These are phyloP conservation scores for Venustoraphidia nigricollis DNA, from an alignment of 2,888 invertebrate genomes.

Conservation along the genomic window DNA sequence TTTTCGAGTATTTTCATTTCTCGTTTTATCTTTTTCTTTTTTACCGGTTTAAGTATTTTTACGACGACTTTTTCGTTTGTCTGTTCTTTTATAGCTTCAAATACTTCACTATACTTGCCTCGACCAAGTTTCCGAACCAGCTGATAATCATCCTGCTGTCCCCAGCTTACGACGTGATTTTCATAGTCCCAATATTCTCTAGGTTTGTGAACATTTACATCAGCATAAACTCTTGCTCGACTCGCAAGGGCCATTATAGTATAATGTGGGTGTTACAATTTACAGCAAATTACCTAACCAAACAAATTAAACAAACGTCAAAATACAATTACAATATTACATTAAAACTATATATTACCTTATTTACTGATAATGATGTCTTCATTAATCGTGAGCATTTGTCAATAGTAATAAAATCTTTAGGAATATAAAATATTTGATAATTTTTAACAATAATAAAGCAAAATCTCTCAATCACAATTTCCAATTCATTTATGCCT, in stretches of 20 bases:
- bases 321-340: too few species aligned
- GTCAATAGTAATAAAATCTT: too few species aligned
- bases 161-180: neutral
- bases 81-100: conserved; percentile 22
- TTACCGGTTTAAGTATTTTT: conserved; percentile 27
- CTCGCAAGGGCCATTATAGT: neutral
- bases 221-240: conserved; percentile 2
- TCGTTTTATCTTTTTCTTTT: conserved; percentile 25
- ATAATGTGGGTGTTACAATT: too few species aligned
- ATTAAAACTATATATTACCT: too few species aligned
- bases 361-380: too few species aligned
- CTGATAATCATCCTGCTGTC: conserved; percentile 3
- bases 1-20: conserved; percentile 27
- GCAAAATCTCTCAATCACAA: too few species aligned
- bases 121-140: conserved; percentile 2
- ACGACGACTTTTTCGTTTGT: conserved; percentile 22
- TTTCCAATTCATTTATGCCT: too few species aligned
- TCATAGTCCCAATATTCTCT: conserved; percentile 4
- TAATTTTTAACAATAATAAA: too few species aligned
- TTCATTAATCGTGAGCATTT: too few species aligned
- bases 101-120: conserved; percentile 23
- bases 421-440: too few species aligned
- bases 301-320: too few species aligned
- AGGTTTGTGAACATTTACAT: conserved; percentile 3
- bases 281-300: too few species aligned